Evolutionary conservation across 2,797 vertebrate species (phyloP).

Genomic region (Harpagifer antarcticus): DNA sequence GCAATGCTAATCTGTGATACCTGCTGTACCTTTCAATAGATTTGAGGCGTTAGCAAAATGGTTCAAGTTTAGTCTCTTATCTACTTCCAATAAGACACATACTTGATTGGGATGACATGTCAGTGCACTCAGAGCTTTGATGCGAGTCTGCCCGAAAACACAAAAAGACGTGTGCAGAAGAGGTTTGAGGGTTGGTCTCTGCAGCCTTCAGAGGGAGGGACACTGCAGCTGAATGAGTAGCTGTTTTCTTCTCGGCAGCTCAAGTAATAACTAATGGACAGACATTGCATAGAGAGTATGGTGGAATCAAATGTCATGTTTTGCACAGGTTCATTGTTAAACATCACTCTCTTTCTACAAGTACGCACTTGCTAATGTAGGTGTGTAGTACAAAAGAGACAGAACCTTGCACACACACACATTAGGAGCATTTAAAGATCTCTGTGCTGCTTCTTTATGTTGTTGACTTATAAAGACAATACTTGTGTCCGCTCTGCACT

Average conservation of each 20-base stretch:
- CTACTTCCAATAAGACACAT: constrained; percentile 35
- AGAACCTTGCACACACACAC: not conserved
- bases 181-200: not conserved
- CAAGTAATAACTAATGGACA: constrained; percentile 1
- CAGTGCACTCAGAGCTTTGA: constrained; percentile 10
- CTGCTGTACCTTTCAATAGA: constrained; percentile 23
- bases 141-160: not conserved
- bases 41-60: not conserved
- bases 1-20: constrained; percentile 31
- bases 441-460: constrained; percentile 14
- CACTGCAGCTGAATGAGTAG: constrained; percentile 1
- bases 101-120: constrained; percentile 3
- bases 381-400: not conserved
- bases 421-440: constrained; percentile 3
- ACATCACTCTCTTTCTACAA: not conserved
- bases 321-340: constrained; percentile 24
- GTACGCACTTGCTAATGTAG: constrained; percentile 14
- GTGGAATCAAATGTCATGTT: constrained; percentile 10
- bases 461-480: not conserved
- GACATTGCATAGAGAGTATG: not conserved
- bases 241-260: not conserved
- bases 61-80: not conserved
- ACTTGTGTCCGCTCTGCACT: not conserved
- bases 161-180: not conserved
- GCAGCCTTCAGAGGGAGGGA: not conserved